phyloP scores from a whole-genome alignment of 2,113 vertebrate species.

The Triplophysa rosa region DNA sequence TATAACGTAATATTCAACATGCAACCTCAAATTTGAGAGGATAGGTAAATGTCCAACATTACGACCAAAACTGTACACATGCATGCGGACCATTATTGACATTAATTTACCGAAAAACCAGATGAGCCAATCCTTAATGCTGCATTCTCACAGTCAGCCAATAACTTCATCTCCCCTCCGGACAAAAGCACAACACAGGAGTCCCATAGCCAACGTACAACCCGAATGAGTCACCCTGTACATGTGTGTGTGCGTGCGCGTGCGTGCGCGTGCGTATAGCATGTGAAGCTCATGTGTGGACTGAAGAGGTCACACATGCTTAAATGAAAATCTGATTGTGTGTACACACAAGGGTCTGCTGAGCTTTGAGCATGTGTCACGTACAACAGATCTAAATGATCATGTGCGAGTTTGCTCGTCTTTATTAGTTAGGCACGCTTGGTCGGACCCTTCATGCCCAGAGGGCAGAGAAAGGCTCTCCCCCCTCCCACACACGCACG shows the following conservation, averaged over 20 bases:
- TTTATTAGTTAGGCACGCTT: conserved; percentile 52
- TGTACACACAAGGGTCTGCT: conserved; percentile 41
- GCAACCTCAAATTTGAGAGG: not conserved
- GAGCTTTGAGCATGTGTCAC: conserved; percentile 48
- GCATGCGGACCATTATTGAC: not conserved
- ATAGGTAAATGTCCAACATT: not conserved
- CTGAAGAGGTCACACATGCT: conserved; percentile 41
- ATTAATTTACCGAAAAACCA: conserved; percentile 25
- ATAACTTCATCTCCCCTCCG: conserved; percentile 42
- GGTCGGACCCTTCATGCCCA: conserved; percentile 42
- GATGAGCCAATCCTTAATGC: conserved; percentile 29
- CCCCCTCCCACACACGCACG: conserved; percentile 23
- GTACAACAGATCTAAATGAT: conserved; percentile 53
- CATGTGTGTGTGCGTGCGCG: conserved; percentile 7
- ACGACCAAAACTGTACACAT: not conserved
- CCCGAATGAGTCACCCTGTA: not conserved
- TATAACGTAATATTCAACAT: not conserved
- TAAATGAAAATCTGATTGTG: conserved; percentile 43
- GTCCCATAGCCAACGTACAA: conserved; percentile 2
- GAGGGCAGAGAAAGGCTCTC: conserved; percentile 34
- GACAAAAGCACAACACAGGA: conserved; percentile 49
- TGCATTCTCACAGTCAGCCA: conserved; percentile 44
- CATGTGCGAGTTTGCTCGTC: conserved; percentile 49
- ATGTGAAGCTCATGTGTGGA: conserved; percentile 15
- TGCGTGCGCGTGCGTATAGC: too few species aligned